These are phyloP conservation scores for Cryptotis parvus DNA, from an alignment of 2,113 vertebrate genomes.

Conservation along the genomic window DNA sequence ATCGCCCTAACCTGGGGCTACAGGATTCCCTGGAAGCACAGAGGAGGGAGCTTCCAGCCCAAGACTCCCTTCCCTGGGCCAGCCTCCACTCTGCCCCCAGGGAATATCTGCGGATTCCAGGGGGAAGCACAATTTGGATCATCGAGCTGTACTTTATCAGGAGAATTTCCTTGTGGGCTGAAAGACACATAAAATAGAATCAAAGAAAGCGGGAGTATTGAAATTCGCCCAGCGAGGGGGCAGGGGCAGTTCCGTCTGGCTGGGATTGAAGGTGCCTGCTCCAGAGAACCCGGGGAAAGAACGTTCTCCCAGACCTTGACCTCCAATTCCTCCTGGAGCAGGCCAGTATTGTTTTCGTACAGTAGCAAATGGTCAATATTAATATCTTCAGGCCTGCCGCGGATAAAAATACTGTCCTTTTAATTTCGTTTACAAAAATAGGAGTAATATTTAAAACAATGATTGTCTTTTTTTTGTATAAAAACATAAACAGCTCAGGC, in stretches of 20 bases:
- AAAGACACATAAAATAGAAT: conserved; percentile 81
- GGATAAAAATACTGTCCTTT: conserved; percentile 99
- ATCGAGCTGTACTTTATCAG: conserved; percentile 83
- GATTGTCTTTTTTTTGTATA: conserved; percentile 98
- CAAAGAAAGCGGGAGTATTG: conserved; percentile 84
- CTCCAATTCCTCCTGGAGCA: conserved; percentile 92
- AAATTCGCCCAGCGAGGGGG: conserved; percentile 82
- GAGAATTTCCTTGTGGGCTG: conserved; percentile 82
- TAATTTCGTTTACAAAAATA: conserved; percentile 98
- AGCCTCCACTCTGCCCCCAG: conserved; percentile 39
- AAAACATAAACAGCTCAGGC: conserved; percentile 95
- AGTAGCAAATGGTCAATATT: conserved; percentile 94
- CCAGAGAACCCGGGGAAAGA: conserved; percentile 88
- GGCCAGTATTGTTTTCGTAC: conserved; percentile 94
- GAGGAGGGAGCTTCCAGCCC: conserved; percentile 62
- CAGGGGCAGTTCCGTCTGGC: conserved; percentile 81
- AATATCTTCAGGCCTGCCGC: conserved; percentile 95
- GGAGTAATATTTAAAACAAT: conserved; percentile 97
- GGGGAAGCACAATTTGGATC: conserved; percentile 84
- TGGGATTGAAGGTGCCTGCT: conserved; percentile 87
- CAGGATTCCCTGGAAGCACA: conserved; percentile 78
- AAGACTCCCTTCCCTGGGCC: conserved; percentile 51
- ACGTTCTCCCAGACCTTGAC: conserved; percentile 90
- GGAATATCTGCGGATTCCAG: conserved; percentile 66
- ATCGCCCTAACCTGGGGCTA: conserved; percentile 78